Percentiles rank a stretch among this genome's conserved stretches.
Evolutionary conservation across 2,888 invertebrate species (phyloP).

Genomic region (Cephus spinipes): DNA sequence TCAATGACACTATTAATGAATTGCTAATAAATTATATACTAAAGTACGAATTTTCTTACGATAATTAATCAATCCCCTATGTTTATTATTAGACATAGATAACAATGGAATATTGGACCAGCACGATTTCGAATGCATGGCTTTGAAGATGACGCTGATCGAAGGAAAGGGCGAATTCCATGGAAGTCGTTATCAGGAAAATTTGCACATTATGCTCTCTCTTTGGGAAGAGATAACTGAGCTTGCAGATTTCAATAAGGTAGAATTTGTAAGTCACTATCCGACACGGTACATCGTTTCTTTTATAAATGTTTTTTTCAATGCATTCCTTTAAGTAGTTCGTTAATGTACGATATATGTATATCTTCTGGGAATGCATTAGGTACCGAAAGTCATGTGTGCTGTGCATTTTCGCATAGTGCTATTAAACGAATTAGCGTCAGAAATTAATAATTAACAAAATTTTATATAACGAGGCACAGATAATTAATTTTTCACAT

Average conservation of each 20-base stretch:
- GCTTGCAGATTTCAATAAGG: slow-evolving; percentile 89
- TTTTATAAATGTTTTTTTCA: neutral
- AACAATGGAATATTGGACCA: slow-evolving; percentile 86
- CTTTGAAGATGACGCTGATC: slow-evolving; percentile 82
- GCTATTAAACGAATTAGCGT: neutral
- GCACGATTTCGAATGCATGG: slow-evolving; percentile 86
- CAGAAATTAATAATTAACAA: no score
- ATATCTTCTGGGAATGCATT: neutral
- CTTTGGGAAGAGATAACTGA: slow-evolving; percentile 89
- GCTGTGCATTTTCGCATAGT: neutral
- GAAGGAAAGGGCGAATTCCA: slow-evolving; percentile 88
- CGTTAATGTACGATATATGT: neutral
- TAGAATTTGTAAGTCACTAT: slow-evolving; percentile 46
- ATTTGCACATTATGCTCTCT: slow-evolving; percentile 85
- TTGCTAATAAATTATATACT: neutral
- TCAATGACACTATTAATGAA: neutral
- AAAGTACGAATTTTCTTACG: neutral
- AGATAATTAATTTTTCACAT: neutral
- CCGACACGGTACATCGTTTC: neutral
- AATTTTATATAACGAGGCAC: no score
- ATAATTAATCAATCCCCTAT: neutral
- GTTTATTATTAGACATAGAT: slow-evolving; percentile 77
- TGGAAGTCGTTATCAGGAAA: slow-evolving; percentile 77
- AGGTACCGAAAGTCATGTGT: neutral
- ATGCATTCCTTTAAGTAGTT: neutral